A percentile compares a stretch with the other conserved stretches of the same genome.
phyloP scores from a whole-genome alignment of 2,797 vertebrate genomes.

The Toxotes lorentzi region DNA sequence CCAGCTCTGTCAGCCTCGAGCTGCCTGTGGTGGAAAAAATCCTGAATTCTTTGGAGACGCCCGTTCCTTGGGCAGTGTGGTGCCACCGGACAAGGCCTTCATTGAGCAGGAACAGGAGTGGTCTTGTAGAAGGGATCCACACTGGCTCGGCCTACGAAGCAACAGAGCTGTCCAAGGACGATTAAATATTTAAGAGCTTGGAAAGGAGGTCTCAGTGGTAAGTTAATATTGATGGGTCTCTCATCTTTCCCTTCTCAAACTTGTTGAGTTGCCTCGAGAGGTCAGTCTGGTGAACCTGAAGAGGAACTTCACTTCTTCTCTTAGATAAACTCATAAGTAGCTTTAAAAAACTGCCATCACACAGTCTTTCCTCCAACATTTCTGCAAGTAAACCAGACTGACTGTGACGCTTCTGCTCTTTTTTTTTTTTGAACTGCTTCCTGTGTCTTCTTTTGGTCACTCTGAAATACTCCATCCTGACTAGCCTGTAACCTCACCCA shows the following conservation, averaged over 20 bases:
- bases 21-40: conserved; percentile 79
- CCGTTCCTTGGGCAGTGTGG: conserved; percentile 85
- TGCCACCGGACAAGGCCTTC: conserved; percentile 86
- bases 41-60: conserved; percentile 84
- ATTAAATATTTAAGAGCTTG: conserved; percentile 88
- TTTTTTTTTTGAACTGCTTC: conserved; percentile 15
- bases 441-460: conserved; percentile 60
- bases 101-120: conserved; percentile 88
- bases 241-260: conserved; percentile 85
- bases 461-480: conserved; percentile 70
- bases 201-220: conserved; percentile 86
- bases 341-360: conserved; percentile 17
- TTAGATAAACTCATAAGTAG: conserved; percentile 31
- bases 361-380: not conserved
- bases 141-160: conserved; percentile 79
- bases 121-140: conserved; percentile 86
- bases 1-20: conserved; percentile 70
- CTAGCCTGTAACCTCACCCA: conserved; percentile 81
- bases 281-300: conserved; percentile 67
- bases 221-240: conserved; percentile 89
- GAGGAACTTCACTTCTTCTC: conserved; percentile 56
- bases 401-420: conserved; percentile 17
- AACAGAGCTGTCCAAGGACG: conserved; percentile 85
- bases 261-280: conserved; percentile 74
- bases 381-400: conserved; percentile 3